Conservation (phyloP, 2,113 vertebrate species). For the Hemibagrus wyckioides region DNA sequence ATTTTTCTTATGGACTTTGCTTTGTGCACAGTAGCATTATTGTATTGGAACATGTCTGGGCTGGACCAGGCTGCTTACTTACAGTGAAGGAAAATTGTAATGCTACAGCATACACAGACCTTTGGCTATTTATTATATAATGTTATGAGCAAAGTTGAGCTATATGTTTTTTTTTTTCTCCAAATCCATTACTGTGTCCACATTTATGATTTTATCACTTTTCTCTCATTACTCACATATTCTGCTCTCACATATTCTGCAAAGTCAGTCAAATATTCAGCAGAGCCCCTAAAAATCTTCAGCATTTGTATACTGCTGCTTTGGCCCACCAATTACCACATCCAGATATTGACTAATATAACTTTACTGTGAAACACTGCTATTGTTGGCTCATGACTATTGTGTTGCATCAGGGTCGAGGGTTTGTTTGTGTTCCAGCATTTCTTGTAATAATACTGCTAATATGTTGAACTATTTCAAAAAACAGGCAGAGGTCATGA, state of each 20-base stretch:
- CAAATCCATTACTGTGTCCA: background rate
- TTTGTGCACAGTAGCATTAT: background rate
- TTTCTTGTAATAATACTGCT: constrained; percentile 13
- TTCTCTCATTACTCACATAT: background rate
- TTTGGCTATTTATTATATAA: background rate
- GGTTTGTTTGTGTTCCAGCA: constrained; percentile 16
- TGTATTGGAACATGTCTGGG: background rate
- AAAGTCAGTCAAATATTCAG: background rate
- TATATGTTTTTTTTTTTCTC: background rate
- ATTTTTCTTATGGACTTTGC: background rate
- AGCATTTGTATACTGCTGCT: background rate
- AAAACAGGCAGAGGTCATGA: constrained; percentile 18
- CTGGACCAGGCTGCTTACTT: background rate
- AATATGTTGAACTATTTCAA: constrained; percentile 27
- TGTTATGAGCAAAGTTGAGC: too few species aligned
- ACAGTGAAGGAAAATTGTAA: background rate
- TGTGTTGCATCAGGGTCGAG: constrained; percentile 15
- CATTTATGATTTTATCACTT: background rate
- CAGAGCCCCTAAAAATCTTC: background rate
- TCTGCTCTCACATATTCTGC: background rate
- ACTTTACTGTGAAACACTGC: constrained; percentile 9
- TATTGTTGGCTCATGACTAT: constrained; percentile 29
- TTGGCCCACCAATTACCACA: background rate
- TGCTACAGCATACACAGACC: background rate
- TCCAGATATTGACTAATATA: constrained; percentile 27